These are phyloP conservation scores for Flexamia atlantica DNA, from an alignment of 2,888 invertebrate genomes.

Conservation along the genomic window DNA sequence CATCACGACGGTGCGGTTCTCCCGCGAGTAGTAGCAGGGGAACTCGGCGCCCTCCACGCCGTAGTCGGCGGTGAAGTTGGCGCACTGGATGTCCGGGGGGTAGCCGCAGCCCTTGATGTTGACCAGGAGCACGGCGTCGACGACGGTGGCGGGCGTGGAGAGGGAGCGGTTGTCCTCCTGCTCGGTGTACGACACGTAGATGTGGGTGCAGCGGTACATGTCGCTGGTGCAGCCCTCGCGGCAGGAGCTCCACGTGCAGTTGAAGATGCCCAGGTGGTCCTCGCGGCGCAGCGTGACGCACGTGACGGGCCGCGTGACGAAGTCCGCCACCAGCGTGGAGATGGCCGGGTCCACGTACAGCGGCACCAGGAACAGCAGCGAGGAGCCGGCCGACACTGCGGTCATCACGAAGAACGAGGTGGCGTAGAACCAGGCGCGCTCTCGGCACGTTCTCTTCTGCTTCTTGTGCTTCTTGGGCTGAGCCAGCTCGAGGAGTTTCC, in stretches of 20 bases:
- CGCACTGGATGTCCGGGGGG: constrained; percentile 87
- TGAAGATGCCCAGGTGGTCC: constrained; percentile 84
- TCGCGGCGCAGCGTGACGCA: constrained; percentile 85
- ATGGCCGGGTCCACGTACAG: constrained; percentile 85
- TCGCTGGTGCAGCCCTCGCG: constrained; percentile 90
- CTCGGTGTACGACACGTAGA: constrained; percentile 77
- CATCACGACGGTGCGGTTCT: constrained; percentile 89
- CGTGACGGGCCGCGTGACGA: constrained; percentile 84
- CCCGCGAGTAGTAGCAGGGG: constrained; percentile 84
- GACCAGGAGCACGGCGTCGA: constrained; percentile 83
- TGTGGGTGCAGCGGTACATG: constrained; percentile 83
- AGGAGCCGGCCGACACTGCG: constrained; percentile 85
- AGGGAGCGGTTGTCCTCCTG: constrained; percentile 65
- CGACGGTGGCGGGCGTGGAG: constrained; percentile 72
- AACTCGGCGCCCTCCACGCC: constrained; percentile 83
- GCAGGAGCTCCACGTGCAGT: constrained; percentile 90
- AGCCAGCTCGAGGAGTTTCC: constrained; percentile 80
- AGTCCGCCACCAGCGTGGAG: constrained; percentile 80
- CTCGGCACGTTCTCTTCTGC: constrained; percentile 79
- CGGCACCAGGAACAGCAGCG: constrained; percentile 85
- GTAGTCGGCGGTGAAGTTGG: constrained; percentile 84
- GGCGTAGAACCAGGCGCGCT: constrained; percentile 84
- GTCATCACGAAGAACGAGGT: constrained; percentile 84
- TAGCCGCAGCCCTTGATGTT: constrained; percentile 92
- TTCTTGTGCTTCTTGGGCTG: constrained; percentile 78